Evolutionary conservation across 2,797 vertebrate species (phyloP).

Genomic region (Anniella stebbinsi): DNA sequence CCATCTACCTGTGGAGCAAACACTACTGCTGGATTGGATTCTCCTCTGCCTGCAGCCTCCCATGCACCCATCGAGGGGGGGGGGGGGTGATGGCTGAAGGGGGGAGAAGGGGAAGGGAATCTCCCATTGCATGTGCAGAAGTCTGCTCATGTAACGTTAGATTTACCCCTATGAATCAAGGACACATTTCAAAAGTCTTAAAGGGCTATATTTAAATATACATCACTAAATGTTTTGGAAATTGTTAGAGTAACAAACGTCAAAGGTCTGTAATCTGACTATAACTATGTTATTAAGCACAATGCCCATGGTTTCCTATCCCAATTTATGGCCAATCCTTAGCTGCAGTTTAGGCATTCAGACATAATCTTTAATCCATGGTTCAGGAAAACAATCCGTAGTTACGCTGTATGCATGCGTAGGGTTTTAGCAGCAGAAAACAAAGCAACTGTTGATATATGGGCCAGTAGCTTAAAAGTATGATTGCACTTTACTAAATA

Average conservation of each 20-base stretch:
- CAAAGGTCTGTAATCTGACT: background rate
- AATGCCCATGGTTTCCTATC: no score
- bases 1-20: no score
- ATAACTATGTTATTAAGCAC: background rate
- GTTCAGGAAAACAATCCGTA: background rate
- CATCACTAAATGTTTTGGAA: background rate
- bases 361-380: background rate
- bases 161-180: background rate
- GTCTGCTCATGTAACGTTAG: background rate
- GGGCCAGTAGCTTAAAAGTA: background rate
- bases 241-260: background rate
- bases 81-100: no score
- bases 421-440: background rate
- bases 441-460: conserved; percentile 9
- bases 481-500: background rate
- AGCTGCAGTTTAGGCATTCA: background rate
- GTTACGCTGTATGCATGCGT: no score
- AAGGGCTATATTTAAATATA: background rate
- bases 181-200: background rate
- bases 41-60: no score
- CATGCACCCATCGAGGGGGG: no score
- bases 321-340: background rate
- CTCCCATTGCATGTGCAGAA: no score
- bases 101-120: no score
- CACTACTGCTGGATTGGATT: no score